These are phyloP conservation scores for Sanderia malayensis DNA, from an alignment of 30 jellyfish, hydroid and myxozoan genomes.

Conservation along the genomic window DNA sequence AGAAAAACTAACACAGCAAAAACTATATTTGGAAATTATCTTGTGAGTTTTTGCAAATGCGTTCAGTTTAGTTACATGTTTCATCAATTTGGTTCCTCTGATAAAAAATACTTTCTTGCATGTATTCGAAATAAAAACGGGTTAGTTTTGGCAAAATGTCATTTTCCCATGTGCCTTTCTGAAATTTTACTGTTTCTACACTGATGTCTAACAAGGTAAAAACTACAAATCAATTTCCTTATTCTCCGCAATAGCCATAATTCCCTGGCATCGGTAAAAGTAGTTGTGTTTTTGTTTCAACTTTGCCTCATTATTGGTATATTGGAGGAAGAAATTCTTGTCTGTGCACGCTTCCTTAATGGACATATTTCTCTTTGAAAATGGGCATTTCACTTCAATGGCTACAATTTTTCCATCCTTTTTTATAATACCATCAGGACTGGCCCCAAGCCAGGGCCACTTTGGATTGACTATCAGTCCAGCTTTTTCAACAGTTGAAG, in stretches of 20 bases:
- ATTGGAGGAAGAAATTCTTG: constrained; percentile 38
- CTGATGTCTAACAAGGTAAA: constrained; percentile 29
- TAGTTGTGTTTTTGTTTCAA: constrained; percentile 31
- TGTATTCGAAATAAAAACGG: constrained; percentile 18
- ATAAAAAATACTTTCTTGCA: constrained; percentile 4
- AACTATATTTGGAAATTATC: constrained; percentile 7
- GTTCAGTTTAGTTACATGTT: constrained; percentile 8
- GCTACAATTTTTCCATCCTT: constrained; percentile 17
- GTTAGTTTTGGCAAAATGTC: constrained; percentile 44
- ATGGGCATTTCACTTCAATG: constrained; percentile 44
- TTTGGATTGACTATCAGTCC: constrained; percentile 22
- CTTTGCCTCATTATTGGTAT: constrained; percentile 14
- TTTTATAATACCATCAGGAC: constrained; percentile 21
- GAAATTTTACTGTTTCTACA: constrained; percentile 27
- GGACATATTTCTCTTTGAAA: constrained; percentile 19
- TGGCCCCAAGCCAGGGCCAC: constrained; percentile 34
- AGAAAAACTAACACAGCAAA: background rate
- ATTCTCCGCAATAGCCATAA: constrained; percentile 25
- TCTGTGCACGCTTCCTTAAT: constrained; percentile 29
- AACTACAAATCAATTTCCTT: constrained; percentile 58
- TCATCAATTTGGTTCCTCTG: constrained; percentile 7
- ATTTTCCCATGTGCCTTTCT: constrained; percentile 28
- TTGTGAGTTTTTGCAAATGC: constrained; percentile 5
- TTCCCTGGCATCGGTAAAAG: constrained; percentile 61
- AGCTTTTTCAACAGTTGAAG: constrained; percentile 17